phyloP scores from a whole-genome alignment of 2,797 vertebrate species.

The Pantherophis vulpinus region DNA sequence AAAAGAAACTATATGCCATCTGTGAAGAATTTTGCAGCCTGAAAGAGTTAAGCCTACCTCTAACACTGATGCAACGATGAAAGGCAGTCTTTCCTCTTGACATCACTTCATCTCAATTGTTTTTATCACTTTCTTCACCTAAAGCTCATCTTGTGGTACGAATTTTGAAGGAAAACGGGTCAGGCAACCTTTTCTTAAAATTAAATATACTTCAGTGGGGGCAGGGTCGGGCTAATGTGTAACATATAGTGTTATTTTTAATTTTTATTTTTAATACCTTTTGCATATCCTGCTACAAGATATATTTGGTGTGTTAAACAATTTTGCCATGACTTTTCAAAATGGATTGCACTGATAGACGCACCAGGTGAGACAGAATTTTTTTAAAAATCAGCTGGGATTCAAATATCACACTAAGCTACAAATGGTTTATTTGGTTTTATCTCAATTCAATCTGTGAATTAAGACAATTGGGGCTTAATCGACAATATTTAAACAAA shows the following conservation, averaged over 20 bases:
- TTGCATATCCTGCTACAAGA: not conserved
- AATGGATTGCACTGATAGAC: not conserved
- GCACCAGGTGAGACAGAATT: not conserved
- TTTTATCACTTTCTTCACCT: not conserved
- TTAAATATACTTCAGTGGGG: not conserved
- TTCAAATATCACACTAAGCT: not conserved
- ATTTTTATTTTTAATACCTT: not conserved
- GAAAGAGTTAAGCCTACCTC: not conserved
- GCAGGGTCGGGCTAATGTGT: not conserved
- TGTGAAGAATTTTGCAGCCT: not conserved
- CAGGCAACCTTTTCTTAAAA: not conserved
- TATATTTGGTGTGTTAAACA: not conserved
- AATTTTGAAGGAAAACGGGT: not conserved
- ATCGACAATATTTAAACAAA: not conserved
- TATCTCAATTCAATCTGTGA: not conserved
- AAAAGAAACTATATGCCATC: not conserved
- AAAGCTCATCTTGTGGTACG: not conserved
- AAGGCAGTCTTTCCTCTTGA: not conserved
- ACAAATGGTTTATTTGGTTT: not conserved
- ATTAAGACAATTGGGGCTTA: not conserved
- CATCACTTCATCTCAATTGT: not conserved
- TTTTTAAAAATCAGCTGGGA: not conserved
- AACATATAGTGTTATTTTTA: not conserved
- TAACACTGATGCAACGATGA: not conserved
- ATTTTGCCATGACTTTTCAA: not conserved